phyloP scores from a whole-genome alignment of 2,113 vertebrate genomes.

The Mohoua ochrocephala region DNA sequence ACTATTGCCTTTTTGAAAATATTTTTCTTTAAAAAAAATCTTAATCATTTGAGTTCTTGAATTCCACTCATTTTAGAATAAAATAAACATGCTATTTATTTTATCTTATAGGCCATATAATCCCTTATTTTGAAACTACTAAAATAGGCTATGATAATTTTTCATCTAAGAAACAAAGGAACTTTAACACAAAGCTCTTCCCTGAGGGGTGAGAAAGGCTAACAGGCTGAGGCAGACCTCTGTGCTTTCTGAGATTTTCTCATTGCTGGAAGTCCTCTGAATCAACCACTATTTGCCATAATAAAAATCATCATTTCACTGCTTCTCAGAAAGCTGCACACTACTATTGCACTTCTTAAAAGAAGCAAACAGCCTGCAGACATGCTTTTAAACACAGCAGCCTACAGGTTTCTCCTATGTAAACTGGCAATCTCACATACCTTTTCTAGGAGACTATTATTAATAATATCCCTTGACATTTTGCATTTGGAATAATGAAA shows the following conservation, averaged over 20 bases:
- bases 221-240: neutral
- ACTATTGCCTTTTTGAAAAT: accelerated
- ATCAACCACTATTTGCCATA: neutral
- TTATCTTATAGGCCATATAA: neutral
- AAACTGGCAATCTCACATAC: neutral
- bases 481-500: neutral
- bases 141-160: neutral
- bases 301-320: neutral
- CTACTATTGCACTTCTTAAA: neutral
- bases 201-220: neutral
- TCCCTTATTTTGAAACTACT: neutral
- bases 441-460: neutral
- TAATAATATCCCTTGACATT: neutral
- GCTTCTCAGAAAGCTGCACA: neutral
- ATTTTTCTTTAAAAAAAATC: neutral
- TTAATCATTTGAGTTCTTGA: neutral
- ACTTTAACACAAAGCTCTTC: neutral
- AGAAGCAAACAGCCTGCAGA: neutral
- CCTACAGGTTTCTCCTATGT: neutral
- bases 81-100: neutral
- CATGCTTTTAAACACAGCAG: neutral
- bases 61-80: neutral
- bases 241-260: neutral
- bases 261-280: neutral
- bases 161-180: neutral